These are phyloP conservation scores for Butorides virescens DNA, from an alignment of 2,113 vertebrate species.

Conservation along the genomic window DNA sequence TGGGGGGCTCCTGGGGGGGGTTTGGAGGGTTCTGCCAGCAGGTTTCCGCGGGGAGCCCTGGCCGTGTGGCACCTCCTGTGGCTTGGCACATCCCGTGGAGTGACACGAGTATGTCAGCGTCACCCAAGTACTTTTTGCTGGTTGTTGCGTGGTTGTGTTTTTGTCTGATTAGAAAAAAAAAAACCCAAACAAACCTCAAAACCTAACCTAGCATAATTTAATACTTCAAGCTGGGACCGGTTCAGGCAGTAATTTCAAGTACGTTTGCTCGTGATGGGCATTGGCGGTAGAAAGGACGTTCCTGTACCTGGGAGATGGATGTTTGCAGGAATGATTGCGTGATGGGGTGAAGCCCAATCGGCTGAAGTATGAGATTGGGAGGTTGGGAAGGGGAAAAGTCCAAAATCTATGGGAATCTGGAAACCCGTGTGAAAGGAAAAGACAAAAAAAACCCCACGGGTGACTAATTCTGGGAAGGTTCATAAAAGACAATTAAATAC, in stretches of 20 bases:
- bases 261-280: background rate
- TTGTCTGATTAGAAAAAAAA: background rate
- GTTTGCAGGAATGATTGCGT: background rate
- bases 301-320: background rate
- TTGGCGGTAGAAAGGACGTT: background rate
- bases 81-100: background rate
- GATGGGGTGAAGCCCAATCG: background rate
- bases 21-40: background rate
- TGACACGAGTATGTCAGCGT: background rate
- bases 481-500: background rate
- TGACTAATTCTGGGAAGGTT: background rate
- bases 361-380: background rate
- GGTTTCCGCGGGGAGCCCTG: background rate
- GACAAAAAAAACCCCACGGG: fast-evolving
- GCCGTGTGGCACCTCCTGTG: background rate
- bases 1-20: fast-evolving
- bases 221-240: background rate
- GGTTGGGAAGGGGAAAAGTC: background rate
- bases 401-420: background rate
- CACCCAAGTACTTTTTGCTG: background rate
- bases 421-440: background rate
- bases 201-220: fast-evolving
- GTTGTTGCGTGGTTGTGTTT: background rate
- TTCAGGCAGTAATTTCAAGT: background rate
- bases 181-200: background rate